Conservation (phyloP, 2,888 invertebrate genomes). For the Callyntrura guangdongensis region DNA sequence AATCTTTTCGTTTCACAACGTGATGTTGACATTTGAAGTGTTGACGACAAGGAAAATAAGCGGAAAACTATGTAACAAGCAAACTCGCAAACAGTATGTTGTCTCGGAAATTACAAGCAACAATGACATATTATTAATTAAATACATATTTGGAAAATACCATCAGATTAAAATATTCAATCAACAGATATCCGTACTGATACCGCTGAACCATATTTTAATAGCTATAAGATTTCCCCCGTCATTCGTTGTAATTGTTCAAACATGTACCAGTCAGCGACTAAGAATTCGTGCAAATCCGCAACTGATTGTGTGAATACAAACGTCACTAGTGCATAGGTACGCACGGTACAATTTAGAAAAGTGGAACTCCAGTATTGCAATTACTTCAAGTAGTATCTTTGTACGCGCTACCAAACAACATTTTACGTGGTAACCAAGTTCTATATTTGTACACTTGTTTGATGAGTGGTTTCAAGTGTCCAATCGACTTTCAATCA, state of each 20-base stretch:
- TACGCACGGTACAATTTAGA: not conserved
- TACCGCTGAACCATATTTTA: too few species aligned
- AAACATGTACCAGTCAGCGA: too few species aligned
- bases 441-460: not conserved
- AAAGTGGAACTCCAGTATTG: not conserved
- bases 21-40: constrained; percentile 6
- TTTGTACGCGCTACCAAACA: not conserved
- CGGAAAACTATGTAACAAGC: not conserved
- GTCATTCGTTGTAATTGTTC: too few species aligned
- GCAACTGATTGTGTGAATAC: too few species aligned
- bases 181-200: too few species aligned
- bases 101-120: too few species aligned
- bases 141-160: too few species aligned
- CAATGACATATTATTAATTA: too few species aligned
- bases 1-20: not conserved
- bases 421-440: not conserved
- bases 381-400: not conserved
- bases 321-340: not conserved
- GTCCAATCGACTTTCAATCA: constrained; percentile 52
- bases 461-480: constrained; percentile 19
- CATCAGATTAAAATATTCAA: too few species aligned
- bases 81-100: too few species aligned
- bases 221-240: too few species aligned
- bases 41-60: not conserved
- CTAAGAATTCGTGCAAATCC: too few species aligned